Base-by-base conservation (phyloP, 2,113 vertebrate species). In the Ancistrus triradiatus region DNA sequence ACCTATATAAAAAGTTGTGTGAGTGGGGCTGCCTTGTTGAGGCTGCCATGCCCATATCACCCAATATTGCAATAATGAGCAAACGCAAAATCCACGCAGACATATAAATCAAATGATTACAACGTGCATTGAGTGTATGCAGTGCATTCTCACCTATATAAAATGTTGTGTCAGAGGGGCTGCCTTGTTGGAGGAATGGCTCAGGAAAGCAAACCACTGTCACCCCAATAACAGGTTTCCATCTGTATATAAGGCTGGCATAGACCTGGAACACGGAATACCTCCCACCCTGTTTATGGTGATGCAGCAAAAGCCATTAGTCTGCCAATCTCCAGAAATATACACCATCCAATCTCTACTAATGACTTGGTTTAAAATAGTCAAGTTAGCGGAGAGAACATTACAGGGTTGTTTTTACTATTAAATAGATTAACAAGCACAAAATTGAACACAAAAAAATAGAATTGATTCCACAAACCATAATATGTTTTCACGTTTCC, bases 261-360 rank as follows among this genome's bases (percentile, higher is more conserved):
- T 50, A 35, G 22, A 50, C 46, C 68, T 24, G 21, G 57, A 72
- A 49, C 40, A 68, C 4, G 13, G 44, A 63, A 44, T 15, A 43
- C 47, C 28, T 15, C 33, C 56, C 58, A 47, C 65, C 22, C 73
- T 75, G 40, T 64, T 75, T 75, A 68, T 75, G 73, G 73, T 72
- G 46, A 65, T 63, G 22, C 57, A 2, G 63, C 53, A 61, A 69
- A 60, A 56, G 40, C 22, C 25, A 65, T 68, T 40, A 59, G 48
- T 52, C 38, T 72, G 73, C 60, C 65, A 75, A 46, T 7, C 15
- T 14, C 73, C 66, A 24, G 42, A 65, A 71, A 75, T 68, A 75
- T 59, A 66, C 38, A 28, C 40, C 33, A 58, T 59, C 47, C 7
- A 55, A 60, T 60, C 60, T 69, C 25, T 49, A 15, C 53, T 56